Conservation (phyloP, 2,888 invertebrate genomes). For the Automeris io region DNA sequence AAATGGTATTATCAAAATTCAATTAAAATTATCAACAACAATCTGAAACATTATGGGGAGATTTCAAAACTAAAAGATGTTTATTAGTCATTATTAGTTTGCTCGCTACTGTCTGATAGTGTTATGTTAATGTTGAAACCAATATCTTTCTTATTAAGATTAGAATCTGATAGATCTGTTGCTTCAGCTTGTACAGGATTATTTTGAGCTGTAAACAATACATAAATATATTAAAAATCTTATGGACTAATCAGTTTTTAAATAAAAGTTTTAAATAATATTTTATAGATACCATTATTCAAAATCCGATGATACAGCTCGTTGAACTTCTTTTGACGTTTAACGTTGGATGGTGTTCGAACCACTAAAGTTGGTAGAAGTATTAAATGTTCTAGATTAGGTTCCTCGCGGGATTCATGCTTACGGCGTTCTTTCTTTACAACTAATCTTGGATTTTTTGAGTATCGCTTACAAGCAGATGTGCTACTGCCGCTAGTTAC, state of each 20-base stretch:
- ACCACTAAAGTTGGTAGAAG: conserved; percentile 61
- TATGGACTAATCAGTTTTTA: neutral
- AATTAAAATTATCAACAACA: too few species aligned
- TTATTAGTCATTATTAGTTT: conserved; percentile 5
- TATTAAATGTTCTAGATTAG: conserved; percentile 61
- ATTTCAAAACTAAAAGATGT: neutral
- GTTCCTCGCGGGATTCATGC: conserved; percentile 37
- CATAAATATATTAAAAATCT: neutral
- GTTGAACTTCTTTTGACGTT: conserved; percentile 63
- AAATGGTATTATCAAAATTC: too few species aligned
- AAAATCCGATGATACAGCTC: conserved; percentile 62
- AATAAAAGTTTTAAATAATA: neutral
- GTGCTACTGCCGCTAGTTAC: conserved; percentile 41
- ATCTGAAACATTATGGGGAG: too few species aligned
- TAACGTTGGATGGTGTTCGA: conserved; percentile 62
- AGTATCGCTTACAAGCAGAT: conserved; percentile 27
- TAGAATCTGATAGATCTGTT: conserved; percentile 8
- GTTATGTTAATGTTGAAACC: conserved; percentile 56
- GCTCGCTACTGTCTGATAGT: conserved; percentile 28
- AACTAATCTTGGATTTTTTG: conserved; percentile 44
- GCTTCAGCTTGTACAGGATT: conserved; percentile 12
- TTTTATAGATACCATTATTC: conserved; percentile 40
- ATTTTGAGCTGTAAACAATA: conserved; percentile 38
- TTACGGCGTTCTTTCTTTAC: conserved; percentile 54
- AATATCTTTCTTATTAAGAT: conserved; percentile 39